phyloP scores from a whole-genome alignment of 2,888 invertebrate genomes.

The Diadegma fenestrale region DNA sequence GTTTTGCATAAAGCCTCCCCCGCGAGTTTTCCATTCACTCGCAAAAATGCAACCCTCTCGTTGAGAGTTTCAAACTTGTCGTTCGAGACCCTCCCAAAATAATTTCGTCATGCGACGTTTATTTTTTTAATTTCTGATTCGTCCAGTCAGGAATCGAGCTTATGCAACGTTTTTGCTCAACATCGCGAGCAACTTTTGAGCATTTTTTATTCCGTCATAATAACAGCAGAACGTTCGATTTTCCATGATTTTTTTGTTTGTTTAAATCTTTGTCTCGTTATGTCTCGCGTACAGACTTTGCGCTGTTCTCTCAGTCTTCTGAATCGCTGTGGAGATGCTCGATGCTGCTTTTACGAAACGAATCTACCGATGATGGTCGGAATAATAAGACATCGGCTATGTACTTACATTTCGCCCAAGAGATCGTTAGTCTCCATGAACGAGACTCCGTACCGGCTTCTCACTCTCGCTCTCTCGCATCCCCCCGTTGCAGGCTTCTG shows the following conservation, averaged over 20 bases:
- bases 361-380: conserved; percentile 64
- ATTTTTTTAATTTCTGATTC: no score
- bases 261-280: not conserved
- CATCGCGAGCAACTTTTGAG: not conserved
- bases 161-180: conserved; percentile 19
- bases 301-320: conserved; percentile 8
- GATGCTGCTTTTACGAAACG: conserved; percentile 64
- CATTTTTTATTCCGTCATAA: not conserved
- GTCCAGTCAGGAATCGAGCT: no score
- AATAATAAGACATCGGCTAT: conserved; percentile 66
- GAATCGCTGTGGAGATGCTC: conserved; percentile 29
- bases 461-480: conserved; percentile 42
- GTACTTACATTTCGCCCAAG: conserved; percentile 66
- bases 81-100: no score
- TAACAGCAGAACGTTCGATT: conserved; percentile 28
- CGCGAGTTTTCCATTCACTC: conserved; percentile 45
- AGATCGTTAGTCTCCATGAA: conserved; percentile 63
- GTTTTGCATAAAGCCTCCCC: conserved; percentile 77
- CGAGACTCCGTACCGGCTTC: conserved; percentile 40
- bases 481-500: conserved; percentile 31
- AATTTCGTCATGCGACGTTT: no score
- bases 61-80: not conserved
- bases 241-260: conserved; percentile 5
- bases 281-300: not conserved
- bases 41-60: conserved; percentile 16